Percentiles rank a stretch among this genome's conserved stretches.
These are phyloP conservation scores for Poecile atricapillus DNA, from an alignment of 2,113 vertebrate genomes.

Conservation along the genomic window DNA sequence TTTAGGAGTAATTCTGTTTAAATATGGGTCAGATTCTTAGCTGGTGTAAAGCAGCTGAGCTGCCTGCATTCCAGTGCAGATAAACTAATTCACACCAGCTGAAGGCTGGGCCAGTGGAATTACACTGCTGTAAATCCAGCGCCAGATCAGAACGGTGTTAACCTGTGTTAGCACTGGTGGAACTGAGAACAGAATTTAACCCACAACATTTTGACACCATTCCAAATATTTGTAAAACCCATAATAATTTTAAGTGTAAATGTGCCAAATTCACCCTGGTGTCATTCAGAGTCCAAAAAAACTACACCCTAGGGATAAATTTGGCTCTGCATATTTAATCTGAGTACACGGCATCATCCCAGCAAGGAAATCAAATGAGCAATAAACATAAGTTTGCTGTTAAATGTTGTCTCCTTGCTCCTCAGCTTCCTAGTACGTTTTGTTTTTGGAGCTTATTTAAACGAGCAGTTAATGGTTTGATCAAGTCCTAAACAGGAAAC, in stretches of 20 bases:
- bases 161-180: constrained; percentile 52
- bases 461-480: constrained; percentile 61
- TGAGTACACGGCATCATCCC: constrained; percentile 49
- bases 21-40: constrained; percentile 60
- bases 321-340: constrained; percentile 60
- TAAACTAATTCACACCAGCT: constrained; percentile 68
- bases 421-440: constrained; percentile 47
- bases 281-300: constrained; percentile 54
- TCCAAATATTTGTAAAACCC: constrained; percentile 53
- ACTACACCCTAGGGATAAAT: constrained; percentile 58
- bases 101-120: constrained; percentile 39
- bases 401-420: constrained; percentile 53
- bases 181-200: constrained; percentile 60
- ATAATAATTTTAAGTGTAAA: constrained; percentile 68
- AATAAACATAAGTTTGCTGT: constrained; percentile 55
- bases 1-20: constrained; percentile 40
- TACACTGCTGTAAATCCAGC: constrained; percentile 47
- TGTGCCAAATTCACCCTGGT: constrained; percentile 61
- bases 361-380: constrained; percentile 54
- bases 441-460: constrained; percentile 67
- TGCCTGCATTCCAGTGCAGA: constrained; percentile 52
- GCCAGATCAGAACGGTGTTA: constrained; percentile 48
- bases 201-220: constrained; percentile 58
- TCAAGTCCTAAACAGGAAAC: constrained; percentile 62
- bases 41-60: constrained; percentile 63